Conservation (phyloP, 1,140 invertebrate species). For the Tetraneura akinire region DNA sequence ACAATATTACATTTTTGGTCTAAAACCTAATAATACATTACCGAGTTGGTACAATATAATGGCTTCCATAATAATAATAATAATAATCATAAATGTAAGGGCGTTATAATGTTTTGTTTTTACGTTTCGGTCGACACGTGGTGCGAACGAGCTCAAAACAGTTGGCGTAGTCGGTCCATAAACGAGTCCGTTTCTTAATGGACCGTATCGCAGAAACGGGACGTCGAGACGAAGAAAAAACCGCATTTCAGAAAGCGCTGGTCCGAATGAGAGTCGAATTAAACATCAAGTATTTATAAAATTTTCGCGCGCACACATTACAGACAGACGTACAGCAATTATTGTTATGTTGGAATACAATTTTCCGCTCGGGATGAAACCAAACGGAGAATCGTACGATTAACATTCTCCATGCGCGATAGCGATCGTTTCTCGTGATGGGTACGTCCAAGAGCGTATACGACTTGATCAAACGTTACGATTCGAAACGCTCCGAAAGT, state of each 20-base stretch:
- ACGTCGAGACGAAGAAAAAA: background rate
- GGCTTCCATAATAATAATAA: too few species aligned
- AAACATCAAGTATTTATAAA: constrained; percentile 15
- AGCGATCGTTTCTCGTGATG: background rate
- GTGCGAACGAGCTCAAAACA: too few species aligned
- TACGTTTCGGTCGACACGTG: background rate
- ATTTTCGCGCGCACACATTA: background rate
- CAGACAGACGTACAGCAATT: background rate
- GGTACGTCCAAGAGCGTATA: too few species aligned
- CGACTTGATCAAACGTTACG: too few species aligned
- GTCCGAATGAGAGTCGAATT: constrained; percentile 25
- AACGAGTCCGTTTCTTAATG: constrained; percentile 15
- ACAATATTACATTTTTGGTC: too few species aligned
- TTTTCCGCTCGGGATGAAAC: constrained; percentile 12
- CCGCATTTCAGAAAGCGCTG: background rate
- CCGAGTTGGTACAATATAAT: too few species aligned
- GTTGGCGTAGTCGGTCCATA: background rate
- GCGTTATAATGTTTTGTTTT: background rate
- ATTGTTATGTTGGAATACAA: background rate
- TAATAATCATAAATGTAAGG: too few species aligned
- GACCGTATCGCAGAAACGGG: background rate
- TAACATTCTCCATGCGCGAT: background rate
- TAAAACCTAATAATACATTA: too few species aligned
- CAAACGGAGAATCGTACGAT: constrained; percentile 23
- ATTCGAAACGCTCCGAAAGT: too few species aligned